Evolutionary conservation across 1,140 invertebrate genomes (phyloP), one percentile per base, ranked within the genome.

Genomic region (Bombus consobrinus): DNA sequence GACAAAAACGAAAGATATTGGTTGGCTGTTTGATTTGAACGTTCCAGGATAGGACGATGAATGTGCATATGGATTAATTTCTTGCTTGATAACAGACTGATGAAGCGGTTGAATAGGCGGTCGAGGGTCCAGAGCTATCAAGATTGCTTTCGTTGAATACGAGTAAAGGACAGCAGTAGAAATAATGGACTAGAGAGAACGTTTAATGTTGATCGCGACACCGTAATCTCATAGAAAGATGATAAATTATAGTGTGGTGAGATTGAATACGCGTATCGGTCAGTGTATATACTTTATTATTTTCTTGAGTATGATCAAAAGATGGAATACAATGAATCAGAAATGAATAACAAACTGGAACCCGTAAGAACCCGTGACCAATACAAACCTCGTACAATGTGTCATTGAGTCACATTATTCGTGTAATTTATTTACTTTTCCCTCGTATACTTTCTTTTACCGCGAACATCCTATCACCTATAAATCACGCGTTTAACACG

Each of bases 21-120:
- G 57, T 10, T 8, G 25, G 9, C 43, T 47, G 13, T 32, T 25
- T 37, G 32, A 15, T 12, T 68, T 22, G 64, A 47, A 37, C 37
- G 32, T 28, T 9, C 32, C 22, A 25, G 5, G 28, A 57, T 34
- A 41, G 68, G 22, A 28, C 34, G 22, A 18, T 18, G 68, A 12
- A 22, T 15, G 43, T 12, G 68, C 37, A 81, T n/a, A 32, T 32
- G 69, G 47, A 73, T 81, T 72, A 81, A 81, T 81, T 73, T 81
- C 79, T 72, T 81, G 79, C 43, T 73, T 25, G 69, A 81, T 73
- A 73, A 73, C 47, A 22, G 5, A 57, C 53, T 47, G 79, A 72
- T 72, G 68, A 68, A 81, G 43, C 43, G 79, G 75, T 64, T 62
- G 64, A 68, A 47, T 57, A 28, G 12, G n/a, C 43, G 62, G 62